Conservation (phyloP, 1,140 invertebrate genomes). For the Hyposmocoma kahamanoa region DNA sequence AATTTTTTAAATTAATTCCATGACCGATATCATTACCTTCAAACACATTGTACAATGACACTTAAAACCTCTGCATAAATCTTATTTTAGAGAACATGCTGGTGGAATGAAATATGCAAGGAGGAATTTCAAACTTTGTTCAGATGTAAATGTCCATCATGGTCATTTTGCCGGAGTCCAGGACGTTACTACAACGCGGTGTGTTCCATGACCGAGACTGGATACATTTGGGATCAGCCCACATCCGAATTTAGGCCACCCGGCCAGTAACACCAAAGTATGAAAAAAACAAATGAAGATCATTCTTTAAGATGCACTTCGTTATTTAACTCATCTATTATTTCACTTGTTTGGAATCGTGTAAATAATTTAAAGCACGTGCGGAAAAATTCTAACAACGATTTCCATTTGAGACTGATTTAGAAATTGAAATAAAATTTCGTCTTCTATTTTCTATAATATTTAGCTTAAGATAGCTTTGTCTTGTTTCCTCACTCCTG, state of each 20-base stretch:
- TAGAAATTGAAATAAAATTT: slow-evolving; percentile 60
- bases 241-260: slow-evolving; percentile 76
- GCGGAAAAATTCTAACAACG: slow-evolving; percentile 26
- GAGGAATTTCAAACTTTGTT: slow-evolving; percentile 92
- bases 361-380: no score
- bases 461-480: slow-evolving; percentile 40
- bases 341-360: no score
- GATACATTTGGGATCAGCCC: slow-evolving; percentile 91
- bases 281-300: background rate
- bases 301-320: background rate
- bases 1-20: background rate
- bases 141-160: slow-evolving; percentile 88
- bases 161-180: slow-evolving; percentile 90
- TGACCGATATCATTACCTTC: no score
- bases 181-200: slow-evolving; percentile 93
- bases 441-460: slow-evolving; percentile 63
- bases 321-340: background rate
- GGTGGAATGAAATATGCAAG: slow-evolving; percentile 95
- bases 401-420: slow-evolving; percentile 62
- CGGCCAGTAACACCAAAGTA: slow-evolving; percentile 32
- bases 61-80: no score
- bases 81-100: slow-evolving; percentile 94
- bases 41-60: no score
- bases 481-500: slow-evolving; percentile 17
- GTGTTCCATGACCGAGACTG: slow-evolving; percentile 91